Conservation (phyloP, 2,797 vertebrate genomes). For the Gobionotothen gibberifrons region DNA sequence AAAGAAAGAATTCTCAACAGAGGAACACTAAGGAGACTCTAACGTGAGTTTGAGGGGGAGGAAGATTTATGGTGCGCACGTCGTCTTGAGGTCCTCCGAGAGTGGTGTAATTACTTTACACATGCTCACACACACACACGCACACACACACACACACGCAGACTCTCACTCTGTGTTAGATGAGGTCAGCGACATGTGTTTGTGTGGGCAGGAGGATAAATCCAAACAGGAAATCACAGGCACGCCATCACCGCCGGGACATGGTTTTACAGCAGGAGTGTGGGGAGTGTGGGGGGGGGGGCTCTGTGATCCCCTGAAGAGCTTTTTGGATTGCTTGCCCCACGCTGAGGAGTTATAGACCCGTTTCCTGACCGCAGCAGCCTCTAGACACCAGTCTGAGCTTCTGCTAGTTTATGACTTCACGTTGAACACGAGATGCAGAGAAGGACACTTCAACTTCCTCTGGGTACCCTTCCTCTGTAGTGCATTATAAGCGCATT, state of each 20-base stretch:
- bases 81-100: conserved; percentile 10
- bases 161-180: background rate
- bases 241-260: conserved; percentile 24
- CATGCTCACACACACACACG: conserved; percentile 13
- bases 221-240: conserved; percentile 50
- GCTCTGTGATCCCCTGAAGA: conserved; percentile 20
- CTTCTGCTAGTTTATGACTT: conserved; percentile 28
- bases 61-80: conserved; percentile 26
- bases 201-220: conserved; percentile 28
- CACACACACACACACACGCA: conserved; percentile 18
- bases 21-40: conserved; percentile 20
- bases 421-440: conserved; percentile 14
- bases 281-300: background rate
- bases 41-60: conserved; percentile 29
- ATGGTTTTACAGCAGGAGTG: conserved; percentile 21
- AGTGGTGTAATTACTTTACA: conserved; percentile 30
- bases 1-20: conserved; percentile 15
- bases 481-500: too few relatives aligned
- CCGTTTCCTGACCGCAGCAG: conserved; percentile 14
- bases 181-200: conserved; percentile 41
- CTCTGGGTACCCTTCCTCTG: background rate
- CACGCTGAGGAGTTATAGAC: conserved; percentile 36
- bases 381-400: conserved; percentile 29
- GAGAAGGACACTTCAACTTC: conserved; percentile 32
- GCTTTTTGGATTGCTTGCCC: conserved; percentile 39